Evolutionary conservation across 2,113 vertebrate genomes (phyloP).

Genomic region (Seriola quinqueradiata): DNA sequence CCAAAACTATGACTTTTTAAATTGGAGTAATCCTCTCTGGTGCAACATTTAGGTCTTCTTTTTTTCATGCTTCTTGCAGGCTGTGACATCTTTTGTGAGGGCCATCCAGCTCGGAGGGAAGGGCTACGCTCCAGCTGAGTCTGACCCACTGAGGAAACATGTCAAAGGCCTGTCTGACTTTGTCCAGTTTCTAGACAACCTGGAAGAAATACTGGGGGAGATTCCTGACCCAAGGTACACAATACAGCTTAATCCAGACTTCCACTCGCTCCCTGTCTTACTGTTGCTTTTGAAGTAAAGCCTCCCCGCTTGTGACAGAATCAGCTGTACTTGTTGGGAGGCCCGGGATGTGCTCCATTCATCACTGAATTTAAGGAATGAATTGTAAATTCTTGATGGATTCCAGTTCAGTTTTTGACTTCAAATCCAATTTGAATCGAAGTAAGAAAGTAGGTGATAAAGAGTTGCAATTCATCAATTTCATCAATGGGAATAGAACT

Average conservation of each 20-base stretch:
- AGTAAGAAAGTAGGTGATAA: neutral
- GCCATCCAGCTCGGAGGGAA: constrained; percentile 92
- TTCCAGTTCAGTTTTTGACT: neutral
- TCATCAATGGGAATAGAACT: neutral
- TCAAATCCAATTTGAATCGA: neutral
- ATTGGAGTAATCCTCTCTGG: neutral
- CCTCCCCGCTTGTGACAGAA: neutral
- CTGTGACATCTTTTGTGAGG: constrained; percentile 91
- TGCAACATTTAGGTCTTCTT: constrained; percentile 17
- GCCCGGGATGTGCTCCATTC: neutral
- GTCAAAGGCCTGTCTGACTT: constrained; percentile 91
- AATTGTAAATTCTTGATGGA: neutral
- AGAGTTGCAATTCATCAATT: neutral
- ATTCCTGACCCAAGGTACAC: constrained; percentile 90
- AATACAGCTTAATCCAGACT: neutral
- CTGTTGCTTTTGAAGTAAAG: constrained; percentile 1
- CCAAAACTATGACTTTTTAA: neutral
- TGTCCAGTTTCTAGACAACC: constrained; percentile 91
- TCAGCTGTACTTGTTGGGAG: neutral
- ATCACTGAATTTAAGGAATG: neutral
- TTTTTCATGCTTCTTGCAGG: constrained; percentile 56
- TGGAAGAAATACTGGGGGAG: constrained; percentile 94
- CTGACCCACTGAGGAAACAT: constrained; percentile 90
- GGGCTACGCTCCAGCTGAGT: constrained; percentile 88
- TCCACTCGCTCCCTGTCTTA: constrained; percentile 29